These are phyloP conservation scores for Apamea sordens DNA, from an alignment of 2,888 invertebrate genomes.

Conservation along the genomic window DNA sequence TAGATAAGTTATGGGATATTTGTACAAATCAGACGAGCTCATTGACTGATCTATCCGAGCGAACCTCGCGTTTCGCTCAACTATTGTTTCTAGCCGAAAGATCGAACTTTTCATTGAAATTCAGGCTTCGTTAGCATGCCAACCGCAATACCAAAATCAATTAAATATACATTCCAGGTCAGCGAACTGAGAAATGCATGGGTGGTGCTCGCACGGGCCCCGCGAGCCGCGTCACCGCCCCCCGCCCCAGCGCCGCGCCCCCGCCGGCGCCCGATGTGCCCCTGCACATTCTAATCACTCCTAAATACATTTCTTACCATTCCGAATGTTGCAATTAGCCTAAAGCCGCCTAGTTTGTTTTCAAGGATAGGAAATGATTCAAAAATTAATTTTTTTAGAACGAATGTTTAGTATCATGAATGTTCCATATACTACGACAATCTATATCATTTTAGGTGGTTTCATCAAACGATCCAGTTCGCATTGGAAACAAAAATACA, in stretches of 20 bases:
- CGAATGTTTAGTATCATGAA: background rate
- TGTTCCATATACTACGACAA: background rate
- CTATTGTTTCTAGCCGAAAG: conserved; percentile 68
- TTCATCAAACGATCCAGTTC: background rate
- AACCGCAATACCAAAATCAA: conserved; percentile 82
- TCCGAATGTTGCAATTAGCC: conserved; percentile 44
- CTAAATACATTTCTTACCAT: conserved; percentile 48
- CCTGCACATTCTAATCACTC: conserved; percentile 62
- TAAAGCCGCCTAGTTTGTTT: conserved; percentile 11
- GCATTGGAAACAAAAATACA: background rate
- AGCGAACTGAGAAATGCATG: conserved; percentile 84
- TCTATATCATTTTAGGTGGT: background rate
- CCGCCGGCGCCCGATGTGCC: conserved; percentile 17
- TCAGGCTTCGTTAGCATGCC: conserved; percentile 75
- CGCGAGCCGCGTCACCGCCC: conserved; percentile 19
- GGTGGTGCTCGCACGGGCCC: conserved; percentile 68
- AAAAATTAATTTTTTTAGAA: background rate
- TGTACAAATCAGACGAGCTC: conserved; percentile 19
- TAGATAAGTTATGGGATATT: background rate
- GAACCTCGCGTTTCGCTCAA: conserved; percentile 33
- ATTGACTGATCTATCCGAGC: conserved; percentile 27
- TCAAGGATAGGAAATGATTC: background rate
- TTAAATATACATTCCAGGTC: conserved; percentile 84
- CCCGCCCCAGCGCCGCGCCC: conserved; percentile 21
- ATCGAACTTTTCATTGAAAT: conserved; percentile 77